These are phyloP conservation scores for Halichondria panicea DNA, from an alignment of 37 sponge, comb jelly and placozoan genomes.

Conservation along the genomic window DNA sequence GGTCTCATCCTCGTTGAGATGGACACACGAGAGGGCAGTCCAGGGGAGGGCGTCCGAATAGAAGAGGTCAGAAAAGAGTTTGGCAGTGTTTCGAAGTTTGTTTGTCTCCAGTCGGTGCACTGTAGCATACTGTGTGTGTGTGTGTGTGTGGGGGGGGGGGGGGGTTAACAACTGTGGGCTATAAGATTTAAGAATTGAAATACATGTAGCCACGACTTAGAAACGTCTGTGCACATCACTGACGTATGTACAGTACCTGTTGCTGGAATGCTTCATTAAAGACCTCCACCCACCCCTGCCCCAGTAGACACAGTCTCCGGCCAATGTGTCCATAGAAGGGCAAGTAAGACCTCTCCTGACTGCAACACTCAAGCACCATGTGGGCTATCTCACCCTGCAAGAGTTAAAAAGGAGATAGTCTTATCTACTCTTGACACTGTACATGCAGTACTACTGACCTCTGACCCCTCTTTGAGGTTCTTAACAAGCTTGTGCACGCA, in stretches of 20 bases:
- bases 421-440: neutral
- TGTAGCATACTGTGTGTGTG: constrained; percentile 69
- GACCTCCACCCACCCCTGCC: constrained; percentile 85
- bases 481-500: constrained; percentile 96
- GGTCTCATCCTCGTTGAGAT: constrained; percentile 97
- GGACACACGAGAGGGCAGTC: constrained; percentile 87
- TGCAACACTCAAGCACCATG: constrained; percentile 92
- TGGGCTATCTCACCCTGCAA: constrained; percentile 66
- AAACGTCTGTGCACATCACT: neutral
- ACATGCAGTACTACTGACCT: constrained; percentile 43
- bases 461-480: constrained; percentile 80
- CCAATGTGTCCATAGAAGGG: constrained; percentile 88
- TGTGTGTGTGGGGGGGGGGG: neutral
- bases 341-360: constrained; percentile 88
- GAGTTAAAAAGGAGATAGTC: neutral
- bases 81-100: constrained; percentile 93
- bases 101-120: constrained; percentile 97
- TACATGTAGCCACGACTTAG: neutral
- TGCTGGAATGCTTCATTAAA: constrained; percentile 81
- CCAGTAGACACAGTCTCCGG: constrained; percentile 90
- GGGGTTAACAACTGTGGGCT: neutral
- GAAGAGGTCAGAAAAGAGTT: constrained; percentile 91
- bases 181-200: neutral
- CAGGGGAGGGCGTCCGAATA: constrained; percentile 97
- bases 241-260: constrained; percentile 40